phyloP scores from a whole-genome alignment of 2,888 invertebrate genomes.

The Halictus quadricinctus region DNA sequence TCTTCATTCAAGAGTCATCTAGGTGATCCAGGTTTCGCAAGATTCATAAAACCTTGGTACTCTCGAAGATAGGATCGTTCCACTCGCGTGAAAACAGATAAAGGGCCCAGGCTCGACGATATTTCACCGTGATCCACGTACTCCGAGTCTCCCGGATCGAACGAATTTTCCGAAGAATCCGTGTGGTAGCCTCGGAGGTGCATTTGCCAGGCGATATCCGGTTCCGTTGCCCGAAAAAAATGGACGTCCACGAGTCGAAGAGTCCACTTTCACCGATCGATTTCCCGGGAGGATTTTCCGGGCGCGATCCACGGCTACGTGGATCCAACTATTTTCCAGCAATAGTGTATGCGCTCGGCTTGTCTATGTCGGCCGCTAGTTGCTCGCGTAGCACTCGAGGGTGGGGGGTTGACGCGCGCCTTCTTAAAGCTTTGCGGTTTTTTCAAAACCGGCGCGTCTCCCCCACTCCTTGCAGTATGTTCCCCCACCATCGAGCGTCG shows the following conservation, averaged over 20 bases:
- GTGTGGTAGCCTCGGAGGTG: no score
- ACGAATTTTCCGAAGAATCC: not conserved
- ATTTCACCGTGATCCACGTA: not conserved
- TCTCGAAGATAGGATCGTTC: not conserved
- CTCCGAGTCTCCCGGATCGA: not conserved
- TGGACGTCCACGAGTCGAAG: not conserved
- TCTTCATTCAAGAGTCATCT: not conserved
- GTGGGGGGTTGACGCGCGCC: conserved; percentile 80
- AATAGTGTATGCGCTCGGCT: conserved; percentile 71
- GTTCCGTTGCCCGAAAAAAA: not conserved
- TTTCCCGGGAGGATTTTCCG: conserved; percentile 45
- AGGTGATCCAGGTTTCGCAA: not conserved
- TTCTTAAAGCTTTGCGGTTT: conserved; percentile 82
- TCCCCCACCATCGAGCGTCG: conserved; percentile 42
- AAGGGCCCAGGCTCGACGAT: not conserved
- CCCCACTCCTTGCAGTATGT: conserved; percentile 68
- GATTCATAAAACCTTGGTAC: not conserved
- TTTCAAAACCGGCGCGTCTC: conserved; percentile 78
- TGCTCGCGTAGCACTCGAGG: conserved; percentile 79
- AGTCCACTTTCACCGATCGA: conserved; percentile 36
- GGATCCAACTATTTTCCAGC: conserved; percentile 65
- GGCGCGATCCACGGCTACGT: conserved; percentile 22
- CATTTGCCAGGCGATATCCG: not conserved
- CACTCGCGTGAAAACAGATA: not conserved
- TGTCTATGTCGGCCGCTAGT: conserved; percentile 80